Percentiles rank a stretch among this genome's conserved stretches.
These are phyloP conservation scores for Batillaria attramentaria DNA, from an alignment of 1,140 invertebrate species.

Conservation along the genomic window DNA sequence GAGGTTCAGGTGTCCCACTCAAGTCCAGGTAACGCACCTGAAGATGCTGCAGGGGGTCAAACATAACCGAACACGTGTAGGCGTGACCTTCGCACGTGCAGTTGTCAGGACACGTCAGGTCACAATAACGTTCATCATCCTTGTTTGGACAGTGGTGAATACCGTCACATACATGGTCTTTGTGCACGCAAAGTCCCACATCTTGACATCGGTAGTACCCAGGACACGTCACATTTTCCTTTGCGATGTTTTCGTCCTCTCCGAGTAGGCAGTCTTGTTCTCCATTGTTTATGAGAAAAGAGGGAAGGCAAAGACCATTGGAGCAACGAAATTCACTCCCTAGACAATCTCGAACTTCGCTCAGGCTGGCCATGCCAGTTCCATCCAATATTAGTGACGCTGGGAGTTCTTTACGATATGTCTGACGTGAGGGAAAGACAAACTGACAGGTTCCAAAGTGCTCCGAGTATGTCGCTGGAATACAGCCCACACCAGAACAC, in stretches of 20 bases:
- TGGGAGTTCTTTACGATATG: background rate
- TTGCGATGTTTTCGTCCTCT: slow-evolving; percentile 17
- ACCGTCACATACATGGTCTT: slow-evolving; percentile 29
- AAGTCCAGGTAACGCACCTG: slow-evolving; percentile 25
- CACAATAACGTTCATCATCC: slow-evolving; percentile 32
- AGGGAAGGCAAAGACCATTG: slow-evolving; percentile 23
- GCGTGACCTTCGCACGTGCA: slow-evolving; percentile 31
- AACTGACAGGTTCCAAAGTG: background rate
- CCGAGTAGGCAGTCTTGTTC: slow-evolving; percentile 30
- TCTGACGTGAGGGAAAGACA: background rate
- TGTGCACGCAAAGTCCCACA: slow-evolving; percentile 23
- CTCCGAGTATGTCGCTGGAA: background rate
- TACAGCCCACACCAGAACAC: background rate
- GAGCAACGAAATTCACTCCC: slow-evolving; percentile 14
- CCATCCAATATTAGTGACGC: slow-evolving; percentile 25
- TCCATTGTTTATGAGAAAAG: slow-evolving; percentile 28
- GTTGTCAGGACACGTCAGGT: slow-evolving; percentile 17
- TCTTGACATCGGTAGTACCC: slow-evolving; percentile 28
- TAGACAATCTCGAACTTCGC: background rate
- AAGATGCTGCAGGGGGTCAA: background rate
- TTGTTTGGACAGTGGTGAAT: slow-evolving; percentile 33
- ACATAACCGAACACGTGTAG: slow-evolving; percentile 7
- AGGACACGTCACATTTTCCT: slow-evolving; percentile 10
- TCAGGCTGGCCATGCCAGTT: slow-evolving; percentile 27
- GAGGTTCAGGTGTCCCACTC: background rate